Base-by-base conservation (phyloP, 2,888 invertebrate species). In the Cheilosia urbana region DNA sequence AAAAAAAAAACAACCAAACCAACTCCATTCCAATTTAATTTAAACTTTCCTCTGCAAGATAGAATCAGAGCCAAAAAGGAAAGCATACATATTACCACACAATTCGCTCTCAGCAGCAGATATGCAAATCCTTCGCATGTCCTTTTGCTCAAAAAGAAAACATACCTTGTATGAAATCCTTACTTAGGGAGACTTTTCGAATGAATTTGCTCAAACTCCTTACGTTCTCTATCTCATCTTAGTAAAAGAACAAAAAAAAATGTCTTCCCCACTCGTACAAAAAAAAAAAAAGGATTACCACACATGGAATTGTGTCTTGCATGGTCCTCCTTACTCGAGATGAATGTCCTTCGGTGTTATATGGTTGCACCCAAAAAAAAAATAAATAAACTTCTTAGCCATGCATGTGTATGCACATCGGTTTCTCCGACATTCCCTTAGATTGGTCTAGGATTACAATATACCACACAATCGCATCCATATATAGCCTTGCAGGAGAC, bases 71-170 rank as follows among this genome's bases (percentile, higher is more conserved):
- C 30, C 37, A 24, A 62, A 65, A 53, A 34, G 30, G 34, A 42
- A 19, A 71, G 42, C 68, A 63, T 37, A 17, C 71, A 79, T 71
- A 79, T 75, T 49, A 75, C 73, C 73, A 69, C 78, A 69, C 69
- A 84, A 58, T 78, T 79, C 47, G 53, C 27, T 84, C 69, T 65
- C 57, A n/a, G 47, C 71, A 57, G 62, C 49, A 68, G 71, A 81
- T 81, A 81, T 81, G 85, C 81, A 85, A 72, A 81, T 81, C 77
- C 68, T 68, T 66, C n/a, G 58, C 47, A 76, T 85, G 81, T 79
- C 62, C 68, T 60, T 77, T 77, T 40, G 21, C 24, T 27, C 2
- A 65, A 71, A 66, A 42, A 55, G 30, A 72, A 68, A 69, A 66
- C 42, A 73, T 49, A 62, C 58, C 13, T 27, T 11, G 71, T 58